phyloP scores from a whole-genome alignment of 2,113 vertebrate genomes.

The Narcine bancroftii region DNA sequence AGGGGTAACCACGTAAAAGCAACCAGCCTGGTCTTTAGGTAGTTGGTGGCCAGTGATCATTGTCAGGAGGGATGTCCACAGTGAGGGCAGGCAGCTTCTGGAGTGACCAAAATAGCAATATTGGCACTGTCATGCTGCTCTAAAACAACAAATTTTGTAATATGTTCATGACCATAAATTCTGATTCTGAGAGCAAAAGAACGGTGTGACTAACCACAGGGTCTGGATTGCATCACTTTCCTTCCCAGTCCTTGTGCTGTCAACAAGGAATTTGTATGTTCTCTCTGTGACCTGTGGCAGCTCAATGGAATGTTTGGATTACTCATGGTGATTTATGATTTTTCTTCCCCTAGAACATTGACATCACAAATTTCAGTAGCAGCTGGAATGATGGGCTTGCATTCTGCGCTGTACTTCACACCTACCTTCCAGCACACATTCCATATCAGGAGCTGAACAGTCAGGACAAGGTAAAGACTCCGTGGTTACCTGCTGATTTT shows the following conservation, averaged over 20 bases:
- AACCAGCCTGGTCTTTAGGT: too few species aligned
- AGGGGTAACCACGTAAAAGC: too few species aligned
- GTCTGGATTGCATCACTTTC: neutral
- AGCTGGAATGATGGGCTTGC: constrained; percentile 96
- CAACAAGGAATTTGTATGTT: too few species aligned
- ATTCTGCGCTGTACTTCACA: constrained; percentile 90
- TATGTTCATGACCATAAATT: too few species aligned
- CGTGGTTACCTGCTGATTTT: neutral
- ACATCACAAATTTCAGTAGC: constrained; percentile 97
- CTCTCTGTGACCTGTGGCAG: too few species aligned
- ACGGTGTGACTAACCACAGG: neutral
- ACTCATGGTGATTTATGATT: constrained; percentile 32
- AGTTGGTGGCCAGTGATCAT: too few species aligned
- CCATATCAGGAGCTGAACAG: constrained; percentile 86
- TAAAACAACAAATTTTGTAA: too few species aligned
- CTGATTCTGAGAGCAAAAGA: too few species aligned
- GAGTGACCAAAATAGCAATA: too few species aligned
- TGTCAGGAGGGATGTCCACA: too few species aligned
- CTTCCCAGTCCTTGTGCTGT: neutral
- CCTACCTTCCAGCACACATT: constrained; percentile 91
- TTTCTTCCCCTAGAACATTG: constrained; percentile 72
- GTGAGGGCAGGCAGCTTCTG: too few species aligned
- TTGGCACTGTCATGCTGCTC: too few species aligned
- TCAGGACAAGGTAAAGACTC: constrained; percentile 76
- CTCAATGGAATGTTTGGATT: neutral